Evolutionary conservation across 23 tunicate species (phyloP).

Genomic region (Phallusia fumigata): DNA sequence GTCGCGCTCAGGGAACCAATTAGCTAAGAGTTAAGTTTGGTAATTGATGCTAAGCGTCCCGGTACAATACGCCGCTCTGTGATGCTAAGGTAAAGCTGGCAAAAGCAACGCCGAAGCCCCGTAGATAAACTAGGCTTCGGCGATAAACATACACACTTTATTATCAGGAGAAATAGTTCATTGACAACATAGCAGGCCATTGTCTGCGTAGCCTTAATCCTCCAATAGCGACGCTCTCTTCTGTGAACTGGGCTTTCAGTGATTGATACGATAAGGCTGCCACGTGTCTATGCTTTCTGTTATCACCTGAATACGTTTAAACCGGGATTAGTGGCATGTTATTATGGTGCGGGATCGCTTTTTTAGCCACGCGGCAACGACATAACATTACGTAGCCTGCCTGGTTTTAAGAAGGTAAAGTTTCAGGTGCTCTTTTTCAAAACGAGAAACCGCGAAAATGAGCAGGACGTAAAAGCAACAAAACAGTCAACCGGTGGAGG

Average conservation of each 20-base stretch:
- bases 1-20: background rate
- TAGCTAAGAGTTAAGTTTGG: background rate
- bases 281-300: background rate
- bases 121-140: background rate
- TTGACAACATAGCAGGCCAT: conserved; percentile 1
- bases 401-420: too few species aligned
- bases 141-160: conserved; percentile 1
- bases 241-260: background rate
- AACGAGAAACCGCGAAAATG: too few species aligned
- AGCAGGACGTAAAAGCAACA: too few species aligned
- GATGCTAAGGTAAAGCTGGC: background rate
- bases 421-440: too few species aligned
- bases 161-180: background rate
- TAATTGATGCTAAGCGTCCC: background rate
- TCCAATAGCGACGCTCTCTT: background rate
- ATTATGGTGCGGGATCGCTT: background rate
- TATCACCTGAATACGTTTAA: background rate
- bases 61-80: background rate
- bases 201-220: background rate
- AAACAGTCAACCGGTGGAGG: too few species aligned
- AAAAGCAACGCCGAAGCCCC: background rate
- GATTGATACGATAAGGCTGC: conserved; percentile 8
- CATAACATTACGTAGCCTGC: background rate
- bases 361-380: background rate
- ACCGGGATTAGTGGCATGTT: background rate